Base-by-base conservation (phyloP, 2,797 vertebrate species). In the Coranthus polyacanthus region DNA sequence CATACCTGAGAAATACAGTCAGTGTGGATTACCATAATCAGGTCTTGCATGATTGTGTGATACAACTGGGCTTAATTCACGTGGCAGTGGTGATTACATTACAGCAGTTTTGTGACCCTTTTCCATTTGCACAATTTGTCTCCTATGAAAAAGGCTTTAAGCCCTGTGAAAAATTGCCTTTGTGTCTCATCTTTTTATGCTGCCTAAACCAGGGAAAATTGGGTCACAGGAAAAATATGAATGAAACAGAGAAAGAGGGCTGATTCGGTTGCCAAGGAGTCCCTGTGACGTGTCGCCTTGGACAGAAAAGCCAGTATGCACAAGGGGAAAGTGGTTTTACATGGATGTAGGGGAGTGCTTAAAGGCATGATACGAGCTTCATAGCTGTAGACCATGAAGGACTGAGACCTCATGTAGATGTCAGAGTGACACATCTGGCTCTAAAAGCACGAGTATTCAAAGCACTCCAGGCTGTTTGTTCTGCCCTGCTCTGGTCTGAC, bases 151-250 rank as follows among this genome's bases (percentile, higher is more conserved):
- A 88, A 84, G 66, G 50, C 74, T 88, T 57, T 75, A 78, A 90
- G 72, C 78, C 50, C 78, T 84, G 86, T 89, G 83, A 81, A 90
- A 81, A 91, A 88, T 85, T 78, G 77, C 64, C 79, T 89, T 89
- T 89, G 78, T 89, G 79, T 61, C 57, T 78, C 49, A 47, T 81
- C 70, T 77, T 85, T 84, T 87, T 65, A 87, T 83, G 82, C 63
- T 20, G 61, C 84, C 70, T 75, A 86, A 90, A 89, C 81, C 81
- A 75, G 68, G 47, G 68, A 72, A 86, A 92, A 92, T 75, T 87
- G 83, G 87, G 86, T 92, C 84, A 88, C 56, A 74, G 62, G 67
- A 73, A 80, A 86, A 87, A 85, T 85, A 69, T 90, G 86, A 92
- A 92, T 92, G 85, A 87, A 91, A 86, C 66, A 46, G 65, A 45